These are phyloP conservation scores for Coenonympha arcania DNA, from an alignment of 2,888 invertebrate species.

Conservation along the genomic window DNA sequence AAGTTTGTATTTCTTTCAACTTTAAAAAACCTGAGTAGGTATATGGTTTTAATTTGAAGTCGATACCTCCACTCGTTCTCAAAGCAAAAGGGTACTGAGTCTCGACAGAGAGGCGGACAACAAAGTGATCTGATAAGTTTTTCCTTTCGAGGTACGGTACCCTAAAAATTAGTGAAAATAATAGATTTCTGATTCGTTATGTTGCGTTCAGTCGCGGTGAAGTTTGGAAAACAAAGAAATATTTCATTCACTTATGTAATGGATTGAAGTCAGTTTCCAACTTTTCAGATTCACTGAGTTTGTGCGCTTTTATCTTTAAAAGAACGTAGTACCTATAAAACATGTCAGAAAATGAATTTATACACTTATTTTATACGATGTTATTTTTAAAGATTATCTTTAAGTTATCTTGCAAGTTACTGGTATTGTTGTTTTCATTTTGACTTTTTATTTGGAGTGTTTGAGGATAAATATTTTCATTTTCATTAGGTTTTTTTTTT, in stretches of 20 bases:
- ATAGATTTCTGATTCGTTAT: constrained; percentile 63
- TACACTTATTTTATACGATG: not conserved
- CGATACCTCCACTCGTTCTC: too few species aligned
- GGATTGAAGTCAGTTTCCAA: constrained; percentile 73
- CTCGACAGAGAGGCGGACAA: not conserved
- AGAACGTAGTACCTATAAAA: constrained; percentile 60
- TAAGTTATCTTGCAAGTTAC: too few species aligned
- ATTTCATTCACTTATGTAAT: constrained; percentile 74
- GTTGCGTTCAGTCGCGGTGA: constrained; percentile 44
- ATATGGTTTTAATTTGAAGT: too few species aligned
- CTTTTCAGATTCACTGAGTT: constrained; percentile 73
- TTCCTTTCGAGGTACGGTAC: not conserved
- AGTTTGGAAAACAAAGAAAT: constrained; percentile 72
- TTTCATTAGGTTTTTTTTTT: too few species aligned
- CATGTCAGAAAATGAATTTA: constrained; percentile 63
- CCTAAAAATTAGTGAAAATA: constrained; percentile 30
- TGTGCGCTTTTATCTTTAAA: constrained; percentile 70
- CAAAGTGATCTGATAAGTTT: too few species aligned
- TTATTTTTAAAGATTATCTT: not conserved
- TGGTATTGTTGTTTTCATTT: too few species aligned
- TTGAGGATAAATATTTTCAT: too few species aligned
- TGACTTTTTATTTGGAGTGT: too few species aligned
- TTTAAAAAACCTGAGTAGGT: too few species aligned
- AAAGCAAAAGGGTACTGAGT: too few species aligned
- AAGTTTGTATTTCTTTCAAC: too few species aligned